Base-by-base conservation (phyloP, 1,140 invertebrate species). In the Leptopilina boulardi region DNA sequence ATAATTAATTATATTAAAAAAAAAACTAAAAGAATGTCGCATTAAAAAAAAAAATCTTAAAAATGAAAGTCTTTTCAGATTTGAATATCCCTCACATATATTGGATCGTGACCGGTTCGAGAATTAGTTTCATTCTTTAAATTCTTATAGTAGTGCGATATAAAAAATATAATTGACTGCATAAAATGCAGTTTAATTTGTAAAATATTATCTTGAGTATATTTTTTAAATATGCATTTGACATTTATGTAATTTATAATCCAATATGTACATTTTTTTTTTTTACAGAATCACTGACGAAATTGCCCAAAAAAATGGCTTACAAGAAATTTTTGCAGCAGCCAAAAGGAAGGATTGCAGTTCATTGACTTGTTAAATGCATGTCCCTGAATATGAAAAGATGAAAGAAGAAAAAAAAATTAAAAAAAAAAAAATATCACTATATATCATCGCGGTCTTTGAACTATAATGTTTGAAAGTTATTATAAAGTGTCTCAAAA, bases 321-420 rank as follows among this genome's bases (percentile, higher is more conserved):
- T 91, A 8, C 73, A 79, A 6, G 87, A 88, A 59, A 81, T 91
- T 56, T 89, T 90, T 75, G 81, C 81, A 54, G 87, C 87, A 2
- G 87, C 86, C 23, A 88, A 84, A 79, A 84, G 84, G 59, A 88
- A 84, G 80, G 80, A 89, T 38, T 91, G 89, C 75, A 77, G 77
- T 70, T 77, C 38, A 41, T 76, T 82, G 74, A 77, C 75, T 71
- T 82, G 81, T 77, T 66, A 38, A 34, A 34, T 19, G 30, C 34
- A 9, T 38, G 23, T 54, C 71, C 2, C 42, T 10, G 42, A 2
- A 21, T 8, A 21, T 15, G 13, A 44, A 21, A 70, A 71, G 75
- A 79, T n/a, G n/a, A 79, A 23, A 72, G 47, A 72, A 3, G 59
- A 19, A 6, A 30, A 56, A 71, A 59, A 79, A 72, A 38, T 10